phyloP scores from a whole-genome alignment of 92 coral and sea anemone genomes.

The Paramuricea clavata region DNA sequence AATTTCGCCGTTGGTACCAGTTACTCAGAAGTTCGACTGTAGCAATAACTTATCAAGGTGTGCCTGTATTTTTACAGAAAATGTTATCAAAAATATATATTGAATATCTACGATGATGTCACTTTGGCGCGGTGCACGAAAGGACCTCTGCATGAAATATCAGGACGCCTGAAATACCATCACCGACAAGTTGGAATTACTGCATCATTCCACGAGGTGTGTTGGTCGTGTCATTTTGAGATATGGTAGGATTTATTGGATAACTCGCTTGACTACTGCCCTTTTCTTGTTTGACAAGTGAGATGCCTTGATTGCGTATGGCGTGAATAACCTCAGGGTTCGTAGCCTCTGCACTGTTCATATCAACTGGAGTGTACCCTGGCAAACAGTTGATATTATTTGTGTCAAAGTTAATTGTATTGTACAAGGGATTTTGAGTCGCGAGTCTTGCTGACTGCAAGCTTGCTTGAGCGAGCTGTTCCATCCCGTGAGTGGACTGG shows the following conservation, averaged over 20 bases:
- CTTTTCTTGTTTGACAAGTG: constrained; percentile 9
- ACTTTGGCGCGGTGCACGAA: neutral
- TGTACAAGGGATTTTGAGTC: constrained; percentile 24
- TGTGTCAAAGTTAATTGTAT: constrained; percentile 17
- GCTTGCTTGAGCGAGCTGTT: constrained; percentile 49
- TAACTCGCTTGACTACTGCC: neutral
- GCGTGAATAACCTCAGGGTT: constrained; percentile 13
- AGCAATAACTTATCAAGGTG: neutral
- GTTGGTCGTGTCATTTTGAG: neutral
- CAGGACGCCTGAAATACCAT: neutral
- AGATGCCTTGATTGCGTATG: neutral
- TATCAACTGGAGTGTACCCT: neutral
- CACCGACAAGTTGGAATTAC: neutral
- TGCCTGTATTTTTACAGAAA: neutral
- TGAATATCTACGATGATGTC: neutral
- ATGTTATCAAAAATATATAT: neutral
- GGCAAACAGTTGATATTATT: constrained; percentile 3
- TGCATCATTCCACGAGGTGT: neutral
- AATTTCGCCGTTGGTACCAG: no score
- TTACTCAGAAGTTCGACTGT: no score
- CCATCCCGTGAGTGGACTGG: constrained; percentile 43
- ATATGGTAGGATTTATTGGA: neutral
- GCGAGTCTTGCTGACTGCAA: constrained; percentile 44
- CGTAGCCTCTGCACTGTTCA: neutral
- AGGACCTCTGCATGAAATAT: neutral